Evolutionary conservation across 2,888 invertebrate species (phyloP), one percentile per base, ranked within the genome.

Genomic region (Saturnia japonica): DNA sequence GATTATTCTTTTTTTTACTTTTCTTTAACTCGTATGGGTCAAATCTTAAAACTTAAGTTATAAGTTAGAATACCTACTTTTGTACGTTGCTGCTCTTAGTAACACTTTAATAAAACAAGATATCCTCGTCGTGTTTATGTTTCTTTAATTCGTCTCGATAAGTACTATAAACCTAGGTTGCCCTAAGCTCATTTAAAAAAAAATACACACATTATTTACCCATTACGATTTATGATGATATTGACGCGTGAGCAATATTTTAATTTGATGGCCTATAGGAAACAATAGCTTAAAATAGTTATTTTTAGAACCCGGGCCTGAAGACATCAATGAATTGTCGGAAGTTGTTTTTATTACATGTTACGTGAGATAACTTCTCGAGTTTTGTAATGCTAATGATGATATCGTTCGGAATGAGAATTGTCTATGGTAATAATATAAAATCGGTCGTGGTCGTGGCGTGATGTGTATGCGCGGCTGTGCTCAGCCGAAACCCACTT

Each of bases 341-440:
- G 85, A 86, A 86, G 84, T 86, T 78, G 79, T 80, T 84, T 82
- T 80, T 80, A 78, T 82, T 76, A 74, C 70, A 69, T 74, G 75
- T 78, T 73, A 83, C 81, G 81, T 82, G 82, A 82, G 80, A 84
- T 81, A 78, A 77, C 70, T 73, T 51, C 71, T 71, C 70, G 73
- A 77, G 81, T 81, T 82, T 80, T 74, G 80, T 79, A 82, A 82
- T 79, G 74, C 78, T 83, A 85, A 81, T 74, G 78, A 71, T 74
- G 73, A 75, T 75, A 74, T 72, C 68, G 45, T 70, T 19, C 62
- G 70, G 69, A 68, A 66, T 73, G 73, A 67, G 67, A 68, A 70
- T 74, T 68, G 75, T 74, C 72, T 77, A 72, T 68, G 70, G 68
- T 74, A 73, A 69, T 75, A 62, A 78, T 75, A 73, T 75, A 71